Conservation (phyloP, 2,888 invertebrate species). For the Pheosia gnoma region DNA sequence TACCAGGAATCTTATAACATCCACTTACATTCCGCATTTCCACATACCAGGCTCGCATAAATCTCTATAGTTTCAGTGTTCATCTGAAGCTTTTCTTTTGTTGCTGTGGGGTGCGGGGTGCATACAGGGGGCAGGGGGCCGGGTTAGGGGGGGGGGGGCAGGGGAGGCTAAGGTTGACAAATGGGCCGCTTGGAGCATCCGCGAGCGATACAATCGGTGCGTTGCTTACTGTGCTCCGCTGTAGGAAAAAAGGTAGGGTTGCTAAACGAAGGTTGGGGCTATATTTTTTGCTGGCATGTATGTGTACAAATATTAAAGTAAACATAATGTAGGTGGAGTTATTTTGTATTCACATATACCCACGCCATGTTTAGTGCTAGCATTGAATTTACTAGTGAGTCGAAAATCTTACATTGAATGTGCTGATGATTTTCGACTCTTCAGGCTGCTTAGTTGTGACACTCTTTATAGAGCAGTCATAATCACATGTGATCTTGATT, state of each 20-base stretch:
- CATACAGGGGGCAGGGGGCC: slow-evolving; percentile 34
- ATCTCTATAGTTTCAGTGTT: slow-evolving; percentile 74
- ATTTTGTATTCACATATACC: too few species aligned
- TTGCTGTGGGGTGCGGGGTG: slow-evolving; percentile 46
- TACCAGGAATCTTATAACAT: slow-evolving; percentile 3
- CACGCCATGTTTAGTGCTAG: too few species aligned
- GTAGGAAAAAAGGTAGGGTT: slow-evolving; percentile 85
- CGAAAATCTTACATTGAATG: too few species aligned
- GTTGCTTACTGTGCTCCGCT: slow-evolving; percentile 83
- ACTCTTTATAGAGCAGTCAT: too few species aligned
- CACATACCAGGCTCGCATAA: slow-evolving; percentile 48
- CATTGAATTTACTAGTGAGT: too few species aligned
- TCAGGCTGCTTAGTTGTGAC: too few species aligned
- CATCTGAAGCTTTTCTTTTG: slow-evolving; percentile 73
- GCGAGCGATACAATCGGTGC: slow-evolving; percentile 84
- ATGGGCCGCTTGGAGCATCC: slow-evolving; percentile 84
- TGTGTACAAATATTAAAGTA: too few species aligned
- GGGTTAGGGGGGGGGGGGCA: slow-evolving; percentile 35
- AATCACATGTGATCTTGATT: too few species aligned
- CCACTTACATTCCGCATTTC: slow-evolving; percentile 32
- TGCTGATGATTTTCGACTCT: too few species aligned
- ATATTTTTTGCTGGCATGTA: neutral
- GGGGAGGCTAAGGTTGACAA: slow-evolving; percentile 80
- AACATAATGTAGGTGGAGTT: too few species aligned
- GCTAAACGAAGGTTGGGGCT: slow-evolving; percentile 20